A percentile compares a stretch with the other conserved stretches of the same genome.
phyloP scores from a whole-genome alignment of 2,113 vertebrate species.

The Tor tambroides region DNA sequence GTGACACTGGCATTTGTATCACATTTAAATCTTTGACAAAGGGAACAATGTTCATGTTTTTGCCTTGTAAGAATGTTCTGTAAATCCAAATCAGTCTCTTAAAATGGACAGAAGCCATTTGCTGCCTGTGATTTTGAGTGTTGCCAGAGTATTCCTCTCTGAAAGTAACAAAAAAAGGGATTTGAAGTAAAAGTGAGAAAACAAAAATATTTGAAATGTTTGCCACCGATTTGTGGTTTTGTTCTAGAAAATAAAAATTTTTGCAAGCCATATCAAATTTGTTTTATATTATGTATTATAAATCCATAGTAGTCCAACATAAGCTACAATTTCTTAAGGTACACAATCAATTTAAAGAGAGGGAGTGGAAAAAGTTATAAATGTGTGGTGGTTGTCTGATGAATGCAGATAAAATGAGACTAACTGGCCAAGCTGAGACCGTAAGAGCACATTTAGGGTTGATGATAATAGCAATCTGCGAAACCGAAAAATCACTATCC shows the following conservation, averaged over 20 bases:
- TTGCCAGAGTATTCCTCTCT: slow-evolving; percentile 6
- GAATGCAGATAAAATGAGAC: not conserved
- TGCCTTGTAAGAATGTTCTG: slow-evolving; percentile 60
- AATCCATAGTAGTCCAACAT: too few species aligned
- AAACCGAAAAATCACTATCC: not conserved
- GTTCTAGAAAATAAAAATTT: slow-evolving; percentile 43
- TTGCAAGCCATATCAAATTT: not conserved
- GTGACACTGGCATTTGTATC: slow-evolving; percentile 67
- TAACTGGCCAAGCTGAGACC: not conserved
- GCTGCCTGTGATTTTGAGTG: not conserved
- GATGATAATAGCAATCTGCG: not conserved
- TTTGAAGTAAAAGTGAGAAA: not conserved
- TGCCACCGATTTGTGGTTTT: slow-evolving; percentile 24
- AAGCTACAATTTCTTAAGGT: not conserved
- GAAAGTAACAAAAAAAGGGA: not conserved
- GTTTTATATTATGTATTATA: not conserved
- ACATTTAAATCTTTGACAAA: slow-evolving; percentile 47
- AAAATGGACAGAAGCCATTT: slow-evolving; percentile 21
- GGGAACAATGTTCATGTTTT: slow-evolving; percentile 63
- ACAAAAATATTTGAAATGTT: slow-evolving; percentile 16
- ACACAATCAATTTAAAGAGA: not conserved
- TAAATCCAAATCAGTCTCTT: slow-evolving; percentile 46
- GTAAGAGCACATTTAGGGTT: not conserved
- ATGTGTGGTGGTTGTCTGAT: not conserved
- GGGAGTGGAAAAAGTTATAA: not conserved